Base-by-base conservation (phyloP, 2,888 invertebrate genomes). In the Brachypalpus laphriformis region DNA sequence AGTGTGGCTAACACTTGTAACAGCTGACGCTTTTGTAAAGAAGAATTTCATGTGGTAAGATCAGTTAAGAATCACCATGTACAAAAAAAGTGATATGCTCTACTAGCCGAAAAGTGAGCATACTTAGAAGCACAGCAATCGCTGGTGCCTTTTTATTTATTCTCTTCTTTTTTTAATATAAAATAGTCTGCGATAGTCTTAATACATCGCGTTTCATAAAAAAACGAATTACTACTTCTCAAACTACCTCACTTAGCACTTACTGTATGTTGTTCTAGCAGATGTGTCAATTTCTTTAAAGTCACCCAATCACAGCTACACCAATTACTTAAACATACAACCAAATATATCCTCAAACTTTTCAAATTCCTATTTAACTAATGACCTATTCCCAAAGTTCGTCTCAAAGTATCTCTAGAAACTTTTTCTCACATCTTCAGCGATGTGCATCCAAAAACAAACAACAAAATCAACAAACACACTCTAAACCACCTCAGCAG, bases 341-440 rank as follows among this genome's bases (percentile, higher is more conserved):
- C n/a, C n/a, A n/a, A 45, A 45, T 1, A 11, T 9, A n/a, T 20
- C 56, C 14, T 16, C 25, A 34, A 34, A 34, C 8, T 1, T 16
- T 22, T 61, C 16, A 18, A 40, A 63, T 40, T 66, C 54, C 42
- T 59, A 25, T 18, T 42, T 40, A 56, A 56, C 34, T 45, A 45
- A 40, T 6, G 18, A 54, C 40, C 28, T 72, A 42, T 51, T 28
- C 2, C 5, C n/a, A 28, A 65, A 20, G 25, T 31, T 34, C 6
- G 5, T 25, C 51, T 28, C 22, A 54, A 56, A 42, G 31, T 63
- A 56, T 16, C 51, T 54, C 8, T 45, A 31, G 18, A 5, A 54
- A 37, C 14, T 54, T 68, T 76, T 57, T 76, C 76, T 66, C 76
- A 68, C 42, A 76, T 76, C 42, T 51, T 42, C 61, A 51, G 42